These are phyloP conservation scores for Drosophila kikkawai DNA, from an alignment of 1,140 invertebrate genomes.

Conservation along the genomic window DNA sequence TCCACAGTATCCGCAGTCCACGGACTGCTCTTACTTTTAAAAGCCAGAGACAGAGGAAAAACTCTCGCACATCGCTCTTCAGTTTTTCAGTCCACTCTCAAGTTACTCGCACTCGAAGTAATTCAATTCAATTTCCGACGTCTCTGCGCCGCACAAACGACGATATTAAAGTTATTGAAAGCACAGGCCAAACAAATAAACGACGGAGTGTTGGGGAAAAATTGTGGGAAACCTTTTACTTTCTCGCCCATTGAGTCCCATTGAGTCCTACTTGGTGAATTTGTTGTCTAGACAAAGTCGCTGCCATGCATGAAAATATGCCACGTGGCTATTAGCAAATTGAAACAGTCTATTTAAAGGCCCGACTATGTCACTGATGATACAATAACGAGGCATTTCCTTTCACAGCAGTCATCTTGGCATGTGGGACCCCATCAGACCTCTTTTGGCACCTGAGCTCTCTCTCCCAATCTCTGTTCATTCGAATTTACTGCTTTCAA, in stretches of 20 bases:
- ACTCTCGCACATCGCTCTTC: slow-evolving; percentile 11
- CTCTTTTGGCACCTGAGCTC: slow-evolving; percentile 18
- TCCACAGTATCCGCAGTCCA: slow-evolving; percentile 2
- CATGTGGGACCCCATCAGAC: slow-evolving; percentile 4
- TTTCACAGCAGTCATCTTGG: slow-evolving; percentile 44
- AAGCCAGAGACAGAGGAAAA: slow-evolving; percentile 13
- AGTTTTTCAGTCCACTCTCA: slow-evolving; percentile 25
- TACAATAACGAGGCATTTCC: slow-evolving; percentile 36
- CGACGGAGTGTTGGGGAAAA: slow-evolving; percentile 17
- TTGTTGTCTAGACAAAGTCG: slow-evolving; percentile 66
- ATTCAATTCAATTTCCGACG: slow-evolving; percentile 62
- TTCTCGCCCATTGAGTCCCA: slow-evolving; percentile 38
- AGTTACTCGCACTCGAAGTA: slow-evolving; percentile 55
- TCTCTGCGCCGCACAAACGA: slow-evolving; percentile 51
- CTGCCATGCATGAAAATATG: slow-evolving; percentile 62
- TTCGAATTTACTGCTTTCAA: slow-evolving; percentile 25
- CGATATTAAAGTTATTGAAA: slow-evolving; percentile 73
- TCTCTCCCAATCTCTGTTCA: not conserved
- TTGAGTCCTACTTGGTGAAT: slow-evolving; percentile 50
- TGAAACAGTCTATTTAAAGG: slow-evolving; percentile 59
- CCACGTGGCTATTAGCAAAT: slow-evolving; percentile 73
- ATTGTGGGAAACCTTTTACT: slow-evolving; percentile 67
- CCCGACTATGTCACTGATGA: slow-evolving; percentile 22
- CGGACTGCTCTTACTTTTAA: slow-evolving; percentile 12
- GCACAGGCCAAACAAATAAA: slow-evolving; percentile 52